Percentiles rank a stretch among this genome's conserved stretches.
Conservation (phyloP, 2,113 vertebrate species). For the Arizona elegans region DNA sequence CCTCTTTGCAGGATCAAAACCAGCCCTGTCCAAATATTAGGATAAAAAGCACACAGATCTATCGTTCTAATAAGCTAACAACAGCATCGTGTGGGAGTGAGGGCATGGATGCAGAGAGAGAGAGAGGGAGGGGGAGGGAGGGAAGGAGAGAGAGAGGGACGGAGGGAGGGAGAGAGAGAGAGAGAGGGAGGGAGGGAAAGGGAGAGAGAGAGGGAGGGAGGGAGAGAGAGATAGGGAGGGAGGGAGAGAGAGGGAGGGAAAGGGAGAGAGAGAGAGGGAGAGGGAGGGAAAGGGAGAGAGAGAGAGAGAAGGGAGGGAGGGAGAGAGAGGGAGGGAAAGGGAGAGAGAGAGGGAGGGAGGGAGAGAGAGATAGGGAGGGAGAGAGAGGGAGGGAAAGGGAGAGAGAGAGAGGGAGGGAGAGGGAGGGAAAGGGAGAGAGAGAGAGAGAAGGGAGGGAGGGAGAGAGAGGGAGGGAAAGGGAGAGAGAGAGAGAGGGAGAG, state of each 20-base stretch:
- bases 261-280: accelerated
- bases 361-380: too few relatives aligned
- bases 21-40: background rate
- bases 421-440: background rate
- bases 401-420: too few relatives aligned
- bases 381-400: too few relatives aligned
- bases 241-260: background rate
- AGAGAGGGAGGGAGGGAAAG: too few relatives aligned
- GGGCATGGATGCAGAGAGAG: background rate
- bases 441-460: background rate
- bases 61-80: background rate
- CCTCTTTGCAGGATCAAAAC: background rate
- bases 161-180: too few relatives aligned
- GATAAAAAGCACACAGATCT: background rate
- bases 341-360: background rate
- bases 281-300: too few relatives aligned
- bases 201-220: background rate
- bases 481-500: accelerated
- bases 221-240: too few relatives aligned
- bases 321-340: too few relatives aligned
- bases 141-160: accelerated
- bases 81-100: background rate
- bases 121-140: too few relatives aligned
- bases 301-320: too few relatives aligned
- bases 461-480: too few relatives aligned